Evolutionary conservation across 2,888 invertebrate species (phyloP), one percentile per base, ranked within the genome.

Genomic region (Brachynemurus nebulosus): DNA sequence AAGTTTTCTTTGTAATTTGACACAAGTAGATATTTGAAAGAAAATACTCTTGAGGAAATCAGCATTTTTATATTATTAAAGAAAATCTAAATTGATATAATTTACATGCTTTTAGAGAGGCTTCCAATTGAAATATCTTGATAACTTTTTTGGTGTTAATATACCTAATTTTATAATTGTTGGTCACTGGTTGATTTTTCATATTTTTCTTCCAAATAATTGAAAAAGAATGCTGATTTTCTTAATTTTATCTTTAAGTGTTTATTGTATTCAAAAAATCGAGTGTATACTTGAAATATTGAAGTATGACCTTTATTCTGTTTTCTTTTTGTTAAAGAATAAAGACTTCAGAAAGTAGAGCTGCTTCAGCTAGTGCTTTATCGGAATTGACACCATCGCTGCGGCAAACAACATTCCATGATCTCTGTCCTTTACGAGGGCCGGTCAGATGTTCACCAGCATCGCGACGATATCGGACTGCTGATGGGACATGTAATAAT

Each of bases 401-500:
- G 46, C 62, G 68, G 3, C 66, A 69, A 52, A 73, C 71, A 0
- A 58, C 68, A 2, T 64, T 78, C 2, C 63, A 70, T 55, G 69
- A 71, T 52, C 71, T 76, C 46, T 86, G 86, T 53, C 85, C 85
- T 1, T 67, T 76, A 2, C 68, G 73, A 37, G 78, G 76, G 9
- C 63, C 68, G 3, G 81, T 82, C 0, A 72, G 74, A 51, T 86
- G 86, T 57, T 74, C 80, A 42, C 71, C 78, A 6, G 80, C 81
- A 19, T 73, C 80, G 12, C 73, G 72, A 56, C 66, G 79, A 48
- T 92, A 86, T 64, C 76, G 91, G 42, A 86, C 86, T 1, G 76
- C 85, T 44, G 89, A 90, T 58, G 92, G 92, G 25, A 85, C 86
- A 25, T 92, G 92, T 64, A 92, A 92, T 65, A 91, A 92, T 65